Base-by-base conservation (phyloP, 2,888 invertebrate genomes). In the Ornithoptera priamus region DNA sequence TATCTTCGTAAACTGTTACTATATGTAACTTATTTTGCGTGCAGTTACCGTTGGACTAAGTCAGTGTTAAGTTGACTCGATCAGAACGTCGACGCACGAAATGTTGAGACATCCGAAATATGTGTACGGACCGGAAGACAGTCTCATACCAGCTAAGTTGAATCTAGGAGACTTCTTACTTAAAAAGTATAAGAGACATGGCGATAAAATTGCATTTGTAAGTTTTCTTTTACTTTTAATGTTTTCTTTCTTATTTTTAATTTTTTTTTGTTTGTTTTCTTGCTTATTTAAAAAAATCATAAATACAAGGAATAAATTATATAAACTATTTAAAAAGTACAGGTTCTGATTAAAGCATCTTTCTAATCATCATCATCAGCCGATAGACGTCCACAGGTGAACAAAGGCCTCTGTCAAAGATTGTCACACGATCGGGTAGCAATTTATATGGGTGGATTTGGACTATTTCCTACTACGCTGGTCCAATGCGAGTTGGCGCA, bases 141-240 rank as follows among this genome's bases (percentile, higher is more conserved):
- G 30, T 20, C 18, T 62, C 24, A 57, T 71, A 17, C 65, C 71
- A 22, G 42, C 59, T 3, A 65, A 59, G 24, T 68, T 73, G 4
- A 71, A 64, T 63, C 53, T 50, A 17, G 72, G 68, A 0, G 66
- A 69, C 22, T 72, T 50, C 36, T 30, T 71, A 17, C 22, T 71
- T 22, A 56, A 61, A n/a, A 68, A 50, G 4, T 59, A 65, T 8
- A 68, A 57, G 24, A 18, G 65, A 15, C 22, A 68, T 22, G 57
- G 36, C 7, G 59, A 62, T 57, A 68, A 65, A 46, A 53, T 65
- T 59, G 71, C 71, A 15, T 18, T 71, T 56, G 70, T 71, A 30
- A 61, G 70, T 62, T 46, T 46, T 46, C 10, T 15, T 46, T 8
- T 46, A 46, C 30, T 3, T 30, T 30, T 30, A 30, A 30, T 3